Conservation (phyloP, 1,140 invertebrate genomes). For the Magallana gigas region DNA sequence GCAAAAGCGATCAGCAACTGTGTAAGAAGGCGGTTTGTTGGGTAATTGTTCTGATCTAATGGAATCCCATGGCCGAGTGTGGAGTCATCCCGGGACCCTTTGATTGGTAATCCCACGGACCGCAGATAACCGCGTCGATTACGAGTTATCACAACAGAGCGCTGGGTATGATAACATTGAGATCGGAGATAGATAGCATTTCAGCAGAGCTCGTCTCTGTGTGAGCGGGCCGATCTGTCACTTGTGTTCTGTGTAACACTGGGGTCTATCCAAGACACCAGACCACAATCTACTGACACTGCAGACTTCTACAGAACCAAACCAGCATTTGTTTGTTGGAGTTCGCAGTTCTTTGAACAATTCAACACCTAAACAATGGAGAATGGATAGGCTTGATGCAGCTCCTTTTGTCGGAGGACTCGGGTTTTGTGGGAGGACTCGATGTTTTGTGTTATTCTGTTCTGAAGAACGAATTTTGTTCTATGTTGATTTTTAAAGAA, state of each 20-base stretch:
- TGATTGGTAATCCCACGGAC: slow-evolving; percentile 13
- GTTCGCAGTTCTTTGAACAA: not conserved
- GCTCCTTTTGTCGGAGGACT: not conserved
- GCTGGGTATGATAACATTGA: not conserved
- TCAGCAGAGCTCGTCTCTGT: not conserved
- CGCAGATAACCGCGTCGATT: not conserved
- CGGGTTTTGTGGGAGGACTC: not conserved
- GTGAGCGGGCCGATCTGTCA: not conserved
- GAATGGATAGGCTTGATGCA: not conserved
- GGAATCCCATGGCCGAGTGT: not conserved
- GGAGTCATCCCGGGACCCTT: not conserved
- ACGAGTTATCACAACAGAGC: not conserved
- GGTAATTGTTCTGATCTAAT: not conserved
- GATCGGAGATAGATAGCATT: not conserved
- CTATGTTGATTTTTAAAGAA: not conserved
- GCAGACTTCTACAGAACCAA: not conserved
- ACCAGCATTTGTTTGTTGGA: slow-evolving; percentile 18
- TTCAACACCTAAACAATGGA: slow-evolving; percentile 21
- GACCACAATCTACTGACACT: not conserved
- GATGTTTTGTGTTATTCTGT: not conserved
- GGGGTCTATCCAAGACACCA: not conserved
- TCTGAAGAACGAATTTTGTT: not conserved
- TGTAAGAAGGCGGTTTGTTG: not conserved
- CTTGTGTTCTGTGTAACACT: not conserved
- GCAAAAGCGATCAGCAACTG: slow-evolving; percentile 19